Percentiles rank a stretch among this genome's conserved stretches.
These are phyloP conservation scores for Apaloderma vittatum DNA, from an alignment of 2,113 vertebrate genomes.

Conservation along the genomic window DNA sequence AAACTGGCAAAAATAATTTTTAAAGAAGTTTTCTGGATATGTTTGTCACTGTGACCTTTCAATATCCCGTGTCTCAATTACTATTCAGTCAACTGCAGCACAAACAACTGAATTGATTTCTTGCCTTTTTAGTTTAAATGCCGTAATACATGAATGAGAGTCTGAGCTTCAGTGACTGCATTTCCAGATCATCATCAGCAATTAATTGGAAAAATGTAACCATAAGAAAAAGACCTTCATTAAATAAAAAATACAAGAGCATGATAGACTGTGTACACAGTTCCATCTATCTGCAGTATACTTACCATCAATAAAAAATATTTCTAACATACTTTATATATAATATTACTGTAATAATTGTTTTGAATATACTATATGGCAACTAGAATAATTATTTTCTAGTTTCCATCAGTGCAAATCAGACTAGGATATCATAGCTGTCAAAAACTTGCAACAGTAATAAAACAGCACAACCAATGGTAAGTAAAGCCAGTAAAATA, in stretches of 20 bases:
- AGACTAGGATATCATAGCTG: neutral
- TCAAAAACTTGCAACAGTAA: neutral
- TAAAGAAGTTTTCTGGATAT: neutral
- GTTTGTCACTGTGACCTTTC: conserved; percentile 1
- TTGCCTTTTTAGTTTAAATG: conserved; percentile 56
- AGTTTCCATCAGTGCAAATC: neutral
- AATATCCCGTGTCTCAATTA: neutral
- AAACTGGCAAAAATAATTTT: neutral
- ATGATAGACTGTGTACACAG: neutral
- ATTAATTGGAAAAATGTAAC: conserved; percentile 1
- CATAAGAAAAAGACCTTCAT: neutral
- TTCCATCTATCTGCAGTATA: neutral
- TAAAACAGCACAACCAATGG: neutral
- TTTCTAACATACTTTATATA: neutral
- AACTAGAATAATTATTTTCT: neutral
- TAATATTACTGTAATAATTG: neutral
- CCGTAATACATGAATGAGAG: neutral
- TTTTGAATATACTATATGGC: neutral
- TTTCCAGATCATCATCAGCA: conserved; percentile 12
- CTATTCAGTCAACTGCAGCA: conserved; percentile 23
- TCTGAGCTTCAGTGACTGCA: neutral
- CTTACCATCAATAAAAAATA: neutral
- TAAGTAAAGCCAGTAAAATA: neutral
- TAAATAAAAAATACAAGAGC: neutral
- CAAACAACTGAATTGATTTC: conserved; percentile 52